These are phyloP conservation scores for Corythaeola cristata DNA, from an alignment of 2,113 vertebrate genomes.

Conservation along the genomic window DNA sequence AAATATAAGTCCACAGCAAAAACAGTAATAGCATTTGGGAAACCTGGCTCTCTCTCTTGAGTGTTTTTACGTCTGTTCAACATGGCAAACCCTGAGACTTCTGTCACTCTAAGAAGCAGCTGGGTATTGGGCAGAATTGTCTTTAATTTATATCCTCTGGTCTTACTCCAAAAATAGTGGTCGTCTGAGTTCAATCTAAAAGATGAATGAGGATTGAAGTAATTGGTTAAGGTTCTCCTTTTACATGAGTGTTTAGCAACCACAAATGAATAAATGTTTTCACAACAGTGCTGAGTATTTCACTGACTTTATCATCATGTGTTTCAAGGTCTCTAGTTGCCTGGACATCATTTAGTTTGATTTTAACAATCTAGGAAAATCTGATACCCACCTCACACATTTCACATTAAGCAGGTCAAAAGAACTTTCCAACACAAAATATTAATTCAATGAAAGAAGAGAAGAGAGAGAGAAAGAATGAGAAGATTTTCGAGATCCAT, in stretches of 20 bases:
- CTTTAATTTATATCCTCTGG: background rate
- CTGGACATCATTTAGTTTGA: background rate
- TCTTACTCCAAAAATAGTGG: background rate
- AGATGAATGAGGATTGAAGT: background rate
- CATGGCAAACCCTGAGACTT: background rate
- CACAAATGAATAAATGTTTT: background rate
- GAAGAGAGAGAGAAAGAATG: background rate
- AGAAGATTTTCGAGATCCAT: background rate
- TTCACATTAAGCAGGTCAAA: background rate
- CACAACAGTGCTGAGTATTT: background rate
- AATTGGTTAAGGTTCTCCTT: background rate
- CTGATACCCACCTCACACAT: rapidly evolving
- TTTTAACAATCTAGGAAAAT: background rate
- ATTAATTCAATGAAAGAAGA: background rate
- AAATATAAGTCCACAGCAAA: background rate
- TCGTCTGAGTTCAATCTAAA: background rate
- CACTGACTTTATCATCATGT: background rate
- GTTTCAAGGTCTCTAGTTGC: background rate
- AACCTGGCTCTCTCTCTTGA: background rate
- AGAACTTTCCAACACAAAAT: background rate
- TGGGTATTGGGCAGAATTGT: background rate
- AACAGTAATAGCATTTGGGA: background rate
- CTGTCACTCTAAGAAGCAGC: background rate
- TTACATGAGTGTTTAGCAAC: background rate
- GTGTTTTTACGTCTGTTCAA: background rate